Evolutionary conservation across 2,797 vertebrate genomes (phyloP).

Genomic region (Oophaga sylvatica): DNA sequence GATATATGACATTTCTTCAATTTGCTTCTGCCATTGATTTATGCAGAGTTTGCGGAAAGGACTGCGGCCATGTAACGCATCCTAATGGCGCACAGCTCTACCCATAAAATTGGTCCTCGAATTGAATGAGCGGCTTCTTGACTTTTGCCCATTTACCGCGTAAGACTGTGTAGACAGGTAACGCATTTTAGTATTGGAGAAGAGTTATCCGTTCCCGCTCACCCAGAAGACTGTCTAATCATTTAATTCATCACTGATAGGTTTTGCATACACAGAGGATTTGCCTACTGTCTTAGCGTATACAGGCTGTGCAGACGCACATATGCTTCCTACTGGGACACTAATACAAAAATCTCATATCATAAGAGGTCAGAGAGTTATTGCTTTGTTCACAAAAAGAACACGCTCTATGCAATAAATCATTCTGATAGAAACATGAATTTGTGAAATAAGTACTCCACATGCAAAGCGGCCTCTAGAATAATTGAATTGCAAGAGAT

Average conservation of each 20-base stretch:
- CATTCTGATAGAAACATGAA: constrained; percentile 47
- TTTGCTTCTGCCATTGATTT: too few species aligned
- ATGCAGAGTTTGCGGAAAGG: too few species aligned
- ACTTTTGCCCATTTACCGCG: background rate
- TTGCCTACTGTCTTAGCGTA: constrained; percentile 18
- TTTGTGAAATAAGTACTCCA: constrained; percentile 27
- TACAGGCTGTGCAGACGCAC: background rate
- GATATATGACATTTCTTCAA: too few species aligned
- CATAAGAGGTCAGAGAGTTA: constrained; percentile 12
- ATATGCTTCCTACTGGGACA: constrained; percentile 26
- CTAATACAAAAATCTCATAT: constrained; percentile 40
- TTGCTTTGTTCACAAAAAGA: constrained; percentile 43
- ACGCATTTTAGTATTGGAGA: background rate
- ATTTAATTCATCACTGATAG: constrained; percentile 4
- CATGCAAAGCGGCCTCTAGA: constrained; percentile 32
- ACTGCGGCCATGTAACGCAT: background rate
- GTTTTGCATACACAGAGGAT: constrained; percentile 19
- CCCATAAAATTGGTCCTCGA: background rate
- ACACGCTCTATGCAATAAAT: constrained; percentile 44
- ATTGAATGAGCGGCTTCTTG: background rate
- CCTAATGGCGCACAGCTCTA: background rate
- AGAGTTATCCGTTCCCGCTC: background rate
- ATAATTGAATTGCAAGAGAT: constrained; percentile 38
- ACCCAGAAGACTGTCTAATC: background rate
- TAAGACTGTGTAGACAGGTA: background rate